A percentile compares a stretch with the other conserved stretches of the same genome.
Evolutionary conservation across 2,113 vertebrate species (phyloP).

Genomic region (Pangasianodon hypophthalmus): DNA sequence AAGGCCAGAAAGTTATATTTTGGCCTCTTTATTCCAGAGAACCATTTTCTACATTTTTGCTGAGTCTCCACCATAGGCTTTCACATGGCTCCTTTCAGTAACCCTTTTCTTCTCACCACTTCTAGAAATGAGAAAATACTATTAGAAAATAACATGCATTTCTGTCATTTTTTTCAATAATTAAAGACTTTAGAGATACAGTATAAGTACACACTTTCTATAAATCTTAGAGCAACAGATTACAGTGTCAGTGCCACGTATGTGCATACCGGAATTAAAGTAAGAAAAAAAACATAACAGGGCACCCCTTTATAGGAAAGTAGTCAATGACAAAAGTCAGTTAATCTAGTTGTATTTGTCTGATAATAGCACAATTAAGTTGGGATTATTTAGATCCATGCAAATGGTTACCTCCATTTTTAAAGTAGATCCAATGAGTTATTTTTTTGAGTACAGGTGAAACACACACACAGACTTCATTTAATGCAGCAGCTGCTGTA

Average conservation of each 20-base stretch:
- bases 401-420: not conserved
- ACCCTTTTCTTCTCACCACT: not conserved
- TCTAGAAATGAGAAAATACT: not conserved
- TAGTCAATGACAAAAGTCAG: not conserved
- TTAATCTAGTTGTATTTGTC: not conserved
- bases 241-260: not conserved
- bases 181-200: not conserved
- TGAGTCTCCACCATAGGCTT: not conserved
- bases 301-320: too few relatives aligned
- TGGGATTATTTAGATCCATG: not conserved
- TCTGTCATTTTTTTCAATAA: not conserved
- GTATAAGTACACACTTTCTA: not conserved
- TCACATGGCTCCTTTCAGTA: not conserved
- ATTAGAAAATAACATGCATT: not conserved
- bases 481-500: conserved; percentile 11
- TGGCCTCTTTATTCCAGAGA: not conserved
- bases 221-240: not conserved
- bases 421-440: not conserved
- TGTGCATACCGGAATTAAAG: not conserved
- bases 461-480: not conserved
- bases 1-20: not conserved
- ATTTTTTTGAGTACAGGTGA: too few relatives aligned
- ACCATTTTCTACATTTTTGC: not conserved
- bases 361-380: not conserved
- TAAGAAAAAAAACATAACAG: not conserved